These are phyloP conservation scores for Coregonus ussuriensis DNA, from an alignment of 2,797 vertebrate species.

Conservation along the genomic window DNA sequence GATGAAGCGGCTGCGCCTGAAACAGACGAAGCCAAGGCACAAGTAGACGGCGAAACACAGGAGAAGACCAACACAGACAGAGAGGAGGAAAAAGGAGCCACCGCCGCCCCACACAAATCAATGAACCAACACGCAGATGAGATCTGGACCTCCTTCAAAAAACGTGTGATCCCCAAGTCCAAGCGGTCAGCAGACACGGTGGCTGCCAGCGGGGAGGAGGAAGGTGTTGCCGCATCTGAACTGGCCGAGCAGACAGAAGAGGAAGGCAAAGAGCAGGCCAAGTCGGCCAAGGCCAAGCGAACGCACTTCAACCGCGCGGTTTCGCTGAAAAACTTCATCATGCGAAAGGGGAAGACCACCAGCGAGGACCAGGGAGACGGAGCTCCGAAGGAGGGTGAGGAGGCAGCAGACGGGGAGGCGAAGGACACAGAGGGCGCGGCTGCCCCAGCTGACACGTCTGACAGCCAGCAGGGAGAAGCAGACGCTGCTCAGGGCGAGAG, in stretches of 20 bases:
- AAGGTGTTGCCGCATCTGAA: slow-evolving; percentile 65
- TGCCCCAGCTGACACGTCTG: slow-evolving; percentile 18
- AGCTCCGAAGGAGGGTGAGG: slow-evolving; percentile 62
- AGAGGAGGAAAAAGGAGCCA: slow-evolving; percentile 52
- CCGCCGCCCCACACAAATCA: slow-evolving; percentile 42
- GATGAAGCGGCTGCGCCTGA: slow-evolving; percentile 39
- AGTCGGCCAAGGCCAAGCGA: slow-evolving; percentile 77
- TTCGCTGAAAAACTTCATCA: slow-evolving; percentile 83
- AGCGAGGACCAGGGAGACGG: slow-evolving; percentile 74
- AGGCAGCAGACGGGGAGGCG: slow-evolving; percentile 17
- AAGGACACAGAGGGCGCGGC: slow-evolving; percentile 41
- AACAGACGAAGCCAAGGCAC: slow-evolving; percentile 50
- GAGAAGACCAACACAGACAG: slow-evolving; percentile 5
- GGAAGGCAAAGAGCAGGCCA: slow-evolving; percentile 70
- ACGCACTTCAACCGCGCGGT: slow-evolving; percentile 78
- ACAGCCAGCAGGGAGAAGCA: slow-evolving; percentile 39
- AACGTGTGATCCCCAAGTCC: slow-evolving; percentile 79
- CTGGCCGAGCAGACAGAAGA: slow-evolving; percentile 68
- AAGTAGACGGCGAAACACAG: slow-evolving; percentile 30
- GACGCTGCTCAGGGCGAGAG: slow-evolving; percentile 38
- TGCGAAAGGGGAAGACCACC: slow-evolving; percentile 78
- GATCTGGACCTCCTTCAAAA: slow-evolving; percentile 84
- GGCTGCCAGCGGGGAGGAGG: slow-evolving; percentile 61
- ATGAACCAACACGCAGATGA: slow-evolving; percentile 78
- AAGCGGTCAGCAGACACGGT: slow-evolving; percentile 56